Percentiles rank a stretch among this genome's conserved stretches.
phyloP scores from a whole-genome alignment of 1,140 invertebrate genomes.

The Brachionus plicatilis region DNA sequence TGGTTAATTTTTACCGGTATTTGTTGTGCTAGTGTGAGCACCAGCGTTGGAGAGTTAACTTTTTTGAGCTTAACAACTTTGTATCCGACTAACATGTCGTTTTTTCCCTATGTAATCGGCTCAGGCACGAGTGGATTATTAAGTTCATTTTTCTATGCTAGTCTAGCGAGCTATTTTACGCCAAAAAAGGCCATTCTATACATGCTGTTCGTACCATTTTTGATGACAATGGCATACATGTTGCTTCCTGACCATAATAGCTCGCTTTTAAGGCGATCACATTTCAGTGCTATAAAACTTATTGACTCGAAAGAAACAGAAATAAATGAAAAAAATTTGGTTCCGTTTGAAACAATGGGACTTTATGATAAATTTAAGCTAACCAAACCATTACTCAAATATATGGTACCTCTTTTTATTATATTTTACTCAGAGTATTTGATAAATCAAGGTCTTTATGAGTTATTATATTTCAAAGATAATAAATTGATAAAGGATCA shows the following conservation, averaged over 20 bases:
- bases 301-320: not conserved
- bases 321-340: not conserved
- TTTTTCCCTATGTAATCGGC: slow-evolving; percentile 77
- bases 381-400: slow-evolving; percentile 61
- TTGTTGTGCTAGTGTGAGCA: slow-evolving; percentile 67
- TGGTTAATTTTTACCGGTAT: slow-evolving; percentile 62
- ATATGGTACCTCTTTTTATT: slow-evolving; percentile 70
- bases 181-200: slow-evolving; percentile 65
- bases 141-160: slow-evolving; percentile 70
- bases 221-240: slow-evolving; percentile 62
- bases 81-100: slow-evolving; percentile 62
- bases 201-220: slow-evolving; percentile 67
- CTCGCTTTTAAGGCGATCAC: not conserved
- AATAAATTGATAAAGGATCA: slow-evolving; percentile 60
- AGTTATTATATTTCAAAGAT: slow-evolving; percentile 66
- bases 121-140: slow-evolving; percentile 73
- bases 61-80: slow-evolving; percentile 68
- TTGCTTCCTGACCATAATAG: not conserved
- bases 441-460: slow-evolving; percentile 81
- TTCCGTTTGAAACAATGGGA: slow-evolving; percentile 44
- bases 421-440: slow-evolving; percentile 84
- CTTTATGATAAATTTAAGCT: slow-evolving; percentile 29
- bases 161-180: slow-evolving; percentile 60
- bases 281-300: not conserved
- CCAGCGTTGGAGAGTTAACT: slow-evolving; percentile 75